Percentiles rank a stretch among this genome's conserved stretches.
Evolutionary conservation across 2,888 invertebrate species (phyloP).

Genomic region (Sphecodes monilicornis): DNA sequence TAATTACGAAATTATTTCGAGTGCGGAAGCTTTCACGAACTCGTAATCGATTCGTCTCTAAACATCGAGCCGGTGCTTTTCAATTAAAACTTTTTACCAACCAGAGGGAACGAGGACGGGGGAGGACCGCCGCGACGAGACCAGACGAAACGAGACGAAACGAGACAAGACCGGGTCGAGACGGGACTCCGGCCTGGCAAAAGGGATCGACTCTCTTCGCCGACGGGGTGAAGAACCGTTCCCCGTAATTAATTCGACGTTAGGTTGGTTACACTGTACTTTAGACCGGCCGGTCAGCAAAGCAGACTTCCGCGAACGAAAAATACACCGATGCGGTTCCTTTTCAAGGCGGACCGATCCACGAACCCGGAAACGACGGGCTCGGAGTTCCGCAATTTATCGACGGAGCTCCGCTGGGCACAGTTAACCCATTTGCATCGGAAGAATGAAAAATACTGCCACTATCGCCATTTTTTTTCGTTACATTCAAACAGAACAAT

Average conservation of each 20-base stretch:
- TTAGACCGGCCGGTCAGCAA: neutral
- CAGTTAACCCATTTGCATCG: constrained; percentile 35
- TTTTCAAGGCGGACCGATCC: neutral
- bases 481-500: neutral
- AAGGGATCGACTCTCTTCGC: neutral
- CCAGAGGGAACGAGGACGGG: neutral
- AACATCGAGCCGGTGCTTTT: constrained; percentile 37
- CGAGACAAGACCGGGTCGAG: neutral
- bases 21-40: constrained; percentile 1
- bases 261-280: neutral
- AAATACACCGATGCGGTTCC: neutral
- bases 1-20: constrained; percentile 54
- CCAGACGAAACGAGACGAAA: neutral
- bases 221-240: neutral
- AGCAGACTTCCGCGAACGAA: neutral
- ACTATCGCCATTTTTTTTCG: neutral
- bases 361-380: neutral
- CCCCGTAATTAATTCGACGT: constrained; percentile 32
- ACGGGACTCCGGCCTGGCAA: neutral
- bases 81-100: constrained; percentile 49
- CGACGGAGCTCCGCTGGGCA: constrained; percentile 38
- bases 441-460: neutral
- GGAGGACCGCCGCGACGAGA: neutral
- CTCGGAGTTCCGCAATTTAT: constrained; percentile 38
- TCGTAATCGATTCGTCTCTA: constrained; percentile 46